Evolutionary conservation across 2,113 vertebrate species (phyloP).

Genomic region (Nestor notabilis): DNA sequence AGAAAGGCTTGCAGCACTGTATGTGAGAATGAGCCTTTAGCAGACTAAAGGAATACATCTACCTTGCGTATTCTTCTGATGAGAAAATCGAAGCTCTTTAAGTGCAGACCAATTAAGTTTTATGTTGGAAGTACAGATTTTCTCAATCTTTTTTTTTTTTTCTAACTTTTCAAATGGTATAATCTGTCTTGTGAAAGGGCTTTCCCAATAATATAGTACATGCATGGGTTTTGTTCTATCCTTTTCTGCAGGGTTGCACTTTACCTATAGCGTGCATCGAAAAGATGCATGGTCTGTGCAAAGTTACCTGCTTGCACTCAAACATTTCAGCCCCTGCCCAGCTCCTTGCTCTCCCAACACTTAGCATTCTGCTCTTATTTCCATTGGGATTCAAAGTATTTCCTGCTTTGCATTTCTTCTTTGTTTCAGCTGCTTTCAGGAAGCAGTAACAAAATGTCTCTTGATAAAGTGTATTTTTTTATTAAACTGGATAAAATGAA

Average conservation of each 20-base stretch:
- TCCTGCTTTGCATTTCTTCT: neutral
- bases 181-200: neutral
- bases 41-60: neutral
- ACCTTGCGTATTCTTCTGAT: neutral
- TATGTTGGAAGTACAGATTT: neutral
- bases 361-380: neutral
- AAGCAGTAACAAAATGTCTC: neutral
- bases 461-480: neutral
- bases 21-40: neutral
- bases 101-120: neutral
- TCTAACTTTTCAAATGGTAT: neutral
- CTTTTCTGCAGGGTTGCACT: neutral
- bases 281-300: neutral
- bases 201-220: neutral
- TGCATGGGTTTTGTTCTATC: neutral
- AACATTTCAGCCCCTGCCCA: neutral
- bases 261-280: accelerated
- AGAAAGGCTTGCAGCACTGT: neutral
- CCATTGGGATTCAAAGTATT: neutral
- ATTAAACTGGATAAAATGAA: neutral
- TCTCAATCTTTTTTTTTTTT: neutral
- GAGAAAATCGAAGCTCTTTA: neutral
- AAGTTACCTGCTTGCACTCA: neutral
- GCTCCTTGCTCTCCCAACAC: neutral
- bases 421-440: neutral